These are phyloP conservation scores for Mimumesa dahlbomi DNA, from an alignment of 2,888 invertebrate species.

Conservation along the genomic window DNA sequence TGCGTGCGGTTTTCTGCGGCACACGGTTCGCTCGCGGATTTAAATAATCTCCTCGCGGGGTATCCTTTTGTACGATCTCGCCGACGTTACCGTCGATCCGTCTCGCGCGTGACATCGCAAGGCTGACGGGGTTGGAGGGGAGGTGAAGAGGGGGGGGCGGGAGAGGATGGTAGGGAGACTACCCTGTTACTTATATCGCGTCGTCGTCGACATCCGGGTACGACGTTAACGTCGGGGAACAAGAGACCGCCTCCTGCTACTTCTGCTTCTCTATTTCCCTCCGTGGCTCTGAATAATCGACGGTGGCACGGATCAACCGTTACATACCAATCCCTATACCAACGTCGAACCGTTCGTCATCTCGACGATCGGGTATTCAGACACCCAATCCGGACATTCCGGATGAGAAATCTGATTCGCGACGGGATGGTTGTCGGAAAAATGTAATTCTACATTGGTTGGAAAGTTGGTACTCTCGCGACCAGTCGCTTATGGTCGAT, in stretches of 20 bases:
- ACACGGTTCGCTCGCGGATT: background rate
- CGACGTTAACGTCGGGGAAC: background rate
- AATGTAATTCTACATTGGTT: too few relatives aligned
- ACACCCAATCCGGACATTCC: too few relatives aligned
- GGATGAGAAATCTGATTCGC: too few relatives aligned
- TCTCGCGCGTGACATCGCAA: slow-evolving; percentile 5
- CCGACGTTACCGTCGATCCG: slow-evolving; percentile 59
- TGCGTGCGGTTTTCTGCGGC: background rate
- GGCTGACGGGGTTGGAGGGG: too few relatives aligned
- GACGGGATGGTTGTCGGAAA: too few relatives aligned
- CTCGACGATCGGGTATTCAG: too few relatives aligned
- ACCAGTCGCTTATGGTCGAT: too few relatives aligned
- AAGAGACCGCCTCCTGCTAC: background rate
- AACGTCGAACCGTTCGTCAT: too few relatives aligned
- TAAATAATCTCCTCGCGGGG: background rate
- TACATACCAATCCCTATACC: slow-evolving; percentile 11
- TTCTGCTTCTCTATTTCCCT: background rate
- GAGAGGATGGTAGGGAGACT: background rate
- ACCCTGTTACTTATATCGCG: slow-evolving; percentile 2
- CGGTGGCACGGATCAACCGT: slow-evolving; percentile 14
- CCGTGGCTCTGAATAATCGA: slow-evolving; percentile 26
- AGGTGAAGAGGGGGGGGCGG: too few relatives aligned
- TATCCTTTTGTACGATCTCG: slow-evolving; percentile 14
- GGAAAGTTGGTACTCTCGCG: too few relatives aligned
- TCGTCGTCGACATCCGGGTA: slow-evolving; percentile 6